Conservation (phyloP, 1,140 invertebrate genomes). For the Megalonaias nervosa region DNA sequence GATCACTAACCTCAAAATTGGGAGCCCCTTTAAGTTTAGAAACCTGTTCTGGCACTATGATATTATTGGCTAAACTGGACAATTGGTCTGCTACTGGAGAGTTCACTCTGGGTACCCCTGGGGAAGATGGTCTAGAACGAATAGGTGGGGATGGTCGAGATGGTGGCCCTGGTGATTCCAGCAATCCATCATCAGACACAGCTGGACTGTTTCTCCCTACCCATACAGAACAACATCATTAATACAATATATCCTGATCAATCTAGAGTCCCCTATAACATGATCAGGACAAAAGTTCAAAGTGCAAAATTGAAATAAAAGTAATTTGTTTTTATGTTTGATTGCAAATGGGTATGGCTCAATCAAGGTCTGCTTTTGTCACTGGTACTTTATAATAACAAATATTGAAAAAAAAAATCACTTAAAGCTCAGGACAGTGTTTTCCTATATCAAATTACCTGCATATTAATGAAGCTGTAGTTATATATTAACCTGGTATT, state of each 20-base stretch:
- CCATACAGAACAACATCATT: too few relatives aligned
- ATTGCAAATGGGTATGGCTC: neutral
- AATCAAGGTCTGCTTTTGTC: neutral
- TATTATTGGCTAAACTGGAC: constrained; percentile 4
- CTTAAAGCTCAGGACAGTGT: too few relatives aligned
- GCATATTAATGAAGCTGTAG: too few relatives aligned
- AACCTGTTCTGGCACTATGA: constrained; percentile 37
- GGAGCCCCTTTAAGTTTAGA: constrained; percentile 32
- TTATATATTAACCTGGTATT: too few relatives aligned
- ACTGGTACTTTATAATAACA: neutral
- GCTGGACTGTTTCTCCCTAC: constrained; percentile 43
- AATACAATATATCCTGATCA: too few relatives aligned
- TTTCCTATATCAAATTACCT: too few relatives aligned
- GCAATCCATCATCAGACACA: constrained; percentile 35
- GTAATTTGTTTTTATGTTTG: neutral
- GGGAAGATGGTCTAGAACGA: constrained; percentile 31
- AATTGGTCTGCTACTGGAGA: constrained; percentile 1
- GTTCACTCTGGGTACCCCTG: constrained; percentile 12
- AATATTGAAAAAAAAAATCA: too few relatives aligned
- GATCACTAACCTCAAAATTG: constrained; percentile 32
- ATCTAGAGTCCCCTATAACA: too few relatives aligned
- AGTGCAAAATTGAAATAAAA: constrained; percentile 1
- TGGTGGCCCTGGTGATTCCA: constrained; percentile 31
- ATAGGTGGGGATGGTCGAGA: constrained; percentile 36
- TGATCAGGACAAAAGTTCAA: too few relatives aligned